Evolutionary conservation across 1,140 invertebrate genomes (phyloP).

Genomic region (Zaprionus africanus): DNA sequence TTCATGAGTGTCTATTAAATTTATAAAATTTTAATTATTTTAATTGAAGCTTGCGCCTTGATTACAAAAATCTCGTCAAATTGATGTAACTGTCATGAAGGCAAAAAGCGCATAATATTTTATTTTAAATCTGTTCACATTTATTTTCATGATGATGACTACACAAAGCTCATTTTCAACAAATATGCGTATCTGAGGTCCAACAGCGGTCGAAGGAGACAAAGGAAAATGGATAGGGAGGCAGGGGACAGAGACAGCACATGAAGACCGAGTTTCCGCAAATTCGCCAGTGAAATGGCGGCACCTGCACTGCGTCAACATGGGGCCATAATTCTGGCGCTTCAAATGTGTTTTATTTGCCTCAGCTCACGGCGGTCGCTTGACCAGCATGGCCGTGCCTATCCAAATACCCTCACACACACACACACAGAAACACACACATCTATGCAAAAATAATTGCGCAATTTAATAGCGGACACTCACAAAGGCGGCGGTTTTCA

Average conservation of each 20-base stretch:
- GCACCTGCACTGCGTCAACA: slow-evolving; percentile 75
- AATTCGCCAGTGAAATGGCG: slow-evolving; percentile 58
- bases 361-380: slow-evolving; percentile 33
- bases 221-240: background rate
- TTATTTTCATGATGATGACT: slow-evolving; percentile 5
- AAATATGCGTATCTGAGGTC: slow-evolving; percentile 15
- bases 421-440: slow-evolving; percentile 18
- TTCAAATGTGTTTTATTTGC: slow-evolving; percentile 60
- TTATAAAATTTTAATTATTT: background rate
- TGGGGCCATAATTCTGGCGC: slow-evolving; percentile 54
- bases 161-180: slow-evolving; percentile 27
- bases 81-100: background rate
- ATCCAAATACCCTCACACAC: background rate
- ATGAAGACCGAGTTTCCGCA: slow-evolving; percentile 55
- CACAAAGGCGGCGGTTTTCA: slow-evolving; percentile 55
- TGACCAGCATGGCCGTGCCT: slow-evolving; percentile 41
- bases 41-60: background rate
- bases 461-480: slow-evolving; percentile 56
- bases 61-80: background rate
- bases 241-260: background rate
- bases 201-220: slow-evolving; percentile 1
- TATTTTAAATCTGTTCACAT: slow-evolving; percentile 17
- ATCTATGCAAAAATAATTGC: slow-evolving; percentile 52
- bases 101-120: slow-evolving; percentile 4
- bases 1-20: background rate